Base-by-base conservation (phyloP, 2,797 vertebrate genomes). In the Micromesistius poutassou region DNA sequence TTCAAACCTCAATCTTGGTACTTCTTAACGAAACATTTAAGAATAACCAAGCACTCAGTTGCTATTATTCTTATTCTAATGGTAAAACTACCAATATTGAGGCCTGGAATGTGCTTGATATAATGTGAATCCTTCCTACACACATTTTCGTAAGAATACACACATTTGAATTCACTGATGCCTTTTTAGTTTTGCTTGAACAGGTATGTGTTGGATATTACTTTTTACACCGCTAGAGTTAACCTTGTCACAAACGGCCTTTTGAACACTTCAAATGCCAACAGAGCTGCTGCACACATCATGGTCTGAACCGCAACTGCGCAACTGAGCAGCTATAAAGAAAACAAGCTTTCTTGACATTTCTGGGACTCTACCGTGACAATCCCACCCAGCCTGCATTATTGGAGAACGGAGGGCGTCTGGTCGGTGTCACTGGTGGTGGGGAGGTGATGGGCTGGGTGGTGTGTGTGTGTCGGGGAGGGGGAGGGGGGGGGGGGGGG, bases 291-390 rank as follows among this genome's bases (percentile, higher is more conserved):
- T 30, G 76, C 78, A 79, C 71, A 66, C 25, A n/a, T 73, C 83
- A 77, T 78, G 9, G 16, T 30, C 74, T 22, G 68, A 71, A 72
- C 62, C 77, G 82, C 82, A 89, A n/a, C n/a, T n/a, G 76, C 81
- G 55, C 55, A n/a, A 62, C 83, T 81, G 86, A 87, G 36, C 88
- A 87, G 78, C 85, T 89, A 90, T 86, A 87, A 85, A 85, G 80
- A 81, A 81, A 83, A 76, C 80, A 81, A 82, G 85, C 86, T 86
- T 89, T 86, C 87, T 87, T 92, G 90, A 89, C 90, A 90, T 90
- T 92, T 89, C 71, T 79, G 80, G 82, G 85, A 89, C 88, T 88
- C 90, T 91, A 86, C 82, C 89, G 75, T 87, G 87, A 86, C 89
- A 90, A 84, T 90, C 25, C n/a, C n/a, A 28, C 62, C 62, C 62